Conservation (phyloP, 2,797 vertebrate genomes). For the Notoglanidium macrostoma region DNA sequence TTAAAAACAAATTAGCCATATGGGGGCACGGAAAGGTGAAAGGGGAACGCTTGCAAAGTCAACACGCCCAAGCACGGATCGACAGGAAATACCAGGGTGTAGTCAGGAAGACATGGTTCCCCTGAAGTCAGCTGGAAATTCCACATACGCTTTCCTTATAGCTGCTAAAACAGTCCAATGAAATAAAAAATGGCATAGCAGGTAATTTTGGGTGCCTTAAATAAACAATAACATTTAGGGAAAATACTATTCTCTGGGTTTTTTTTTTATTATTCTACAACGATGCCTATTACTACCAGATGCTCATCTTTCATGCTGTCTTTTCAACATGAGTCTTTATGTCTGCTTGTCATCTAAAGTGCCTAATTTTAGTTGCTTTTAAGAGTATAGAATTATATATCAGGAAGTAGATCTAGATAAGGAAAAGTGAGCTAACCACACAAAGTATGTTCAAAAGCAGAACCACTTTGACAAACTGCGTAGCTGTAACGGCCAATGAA, state of each 20-base stretch:
- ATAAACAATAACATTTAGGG: conserved; percentile 1
- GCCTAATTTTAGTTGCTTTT: conserved; percentile 4
- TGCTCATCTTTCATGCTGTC: background rate
- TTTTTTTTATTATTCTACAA: conserved; percentile 8
- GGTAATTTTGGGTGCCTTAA: conserved; percentile 54
- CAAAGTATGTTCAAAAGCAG: conserved; percentile 6
- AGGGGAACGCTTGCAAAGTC: conserved; percentile 63
- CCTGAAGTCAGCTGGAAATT: conserved; percentile 73
- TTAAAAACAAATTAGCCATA: conserved; percentile 23
- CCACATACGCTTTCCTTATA: conserved; percentile 66
- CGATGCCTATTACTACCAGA: background rate
- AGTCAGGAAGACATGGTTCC: conserved; percentile 73
- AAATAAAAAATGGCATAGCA: conserved; percentile 53
- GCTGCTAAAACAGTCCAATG: conserved; percentile 44
- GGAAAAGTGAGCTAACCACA: background rate
- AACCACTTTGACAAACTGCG: conserved; percentile 26
- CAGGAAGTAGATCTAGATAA: conserved; percentile 17
- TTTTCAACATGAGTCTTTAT: background rate
- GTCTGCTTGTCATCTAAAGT: background rate
- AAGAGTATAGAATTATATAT: conserved; percentile 14
- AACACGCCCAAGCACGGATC: conserved; percentile 71
- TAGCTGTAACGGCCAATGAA: background rate
- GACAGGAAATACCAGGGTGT: conserved; percentile 76
- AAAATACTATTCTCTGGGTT: background rate
- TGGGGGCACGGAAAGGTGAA: conserved; percentile 36